Percentiles rank a stretch among this genome's conserved stretches.
Conservation (phyloP, 2,797 vertebrate species). For the Coracias cyanogaster region DNA sequence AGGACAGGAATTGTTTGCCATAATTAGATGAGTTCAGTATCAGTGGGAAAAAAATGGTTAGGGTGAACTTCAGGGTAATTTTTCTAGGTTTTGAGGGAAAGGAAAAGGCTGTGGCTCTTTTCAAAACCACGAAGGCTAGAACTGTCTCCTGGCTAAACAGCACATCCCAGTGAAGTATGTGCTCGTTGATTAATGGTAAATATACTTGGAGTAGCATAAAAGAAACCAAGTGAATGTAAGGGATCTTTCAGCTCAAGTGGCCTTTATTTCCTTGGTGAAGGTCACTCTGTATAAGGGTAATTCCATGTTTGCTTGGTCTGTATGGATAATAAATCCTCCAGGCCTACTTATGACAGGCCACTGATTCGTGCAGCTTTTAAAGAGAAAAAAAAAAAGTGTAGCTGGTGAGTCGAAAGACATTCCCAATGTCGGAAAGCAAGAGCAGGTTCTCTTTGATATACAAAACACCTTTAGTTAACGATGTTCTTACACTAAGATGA, state of each 20-base stretch:
- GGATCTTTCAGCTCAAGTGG: slow-evolving; percentile 11
- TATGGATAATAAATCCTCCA: background rate
- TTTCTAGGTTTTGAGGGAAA: background rate
- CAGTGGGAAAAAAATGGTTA: background rate
- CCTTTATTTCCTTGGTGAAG: slow-evolving; percentile 36
- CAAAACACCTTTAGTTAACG: background rate
- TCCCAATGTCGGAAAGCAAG: slow-evolving; percentile 5
- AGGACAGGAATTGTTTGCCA: background rate
- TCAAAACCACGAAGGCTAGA: background rate
- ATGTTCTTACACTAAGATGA: background rate
- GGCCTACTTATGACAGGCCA: background rate
- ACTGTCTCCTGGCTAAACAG: background rate
- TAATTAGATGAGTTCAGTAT: background rate
- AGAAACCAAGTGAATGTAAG: background rate
- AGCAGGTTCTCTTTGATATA: slow-evolving; percentile 57
- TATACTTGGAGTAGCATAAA: slow-evolving; percentile 30
- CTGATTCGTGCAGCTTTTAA: background rate
- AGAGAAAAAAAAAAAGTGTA: background rate
- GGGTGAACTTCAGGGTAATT: background rate
- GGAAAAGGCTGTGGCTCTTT: background rate
- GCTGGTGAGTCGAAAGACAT: background rate
- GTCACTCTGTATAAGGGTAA: background rate
- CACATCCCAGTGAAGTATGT: background rate
- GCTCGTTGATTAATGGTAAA: slow-evolving; percentile 28
- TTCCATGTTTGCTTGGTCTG: background rate